Base-by-base conservation (phyloP, 2,797 vertebrate species). In the Hozukius guyotensis region DNA sequence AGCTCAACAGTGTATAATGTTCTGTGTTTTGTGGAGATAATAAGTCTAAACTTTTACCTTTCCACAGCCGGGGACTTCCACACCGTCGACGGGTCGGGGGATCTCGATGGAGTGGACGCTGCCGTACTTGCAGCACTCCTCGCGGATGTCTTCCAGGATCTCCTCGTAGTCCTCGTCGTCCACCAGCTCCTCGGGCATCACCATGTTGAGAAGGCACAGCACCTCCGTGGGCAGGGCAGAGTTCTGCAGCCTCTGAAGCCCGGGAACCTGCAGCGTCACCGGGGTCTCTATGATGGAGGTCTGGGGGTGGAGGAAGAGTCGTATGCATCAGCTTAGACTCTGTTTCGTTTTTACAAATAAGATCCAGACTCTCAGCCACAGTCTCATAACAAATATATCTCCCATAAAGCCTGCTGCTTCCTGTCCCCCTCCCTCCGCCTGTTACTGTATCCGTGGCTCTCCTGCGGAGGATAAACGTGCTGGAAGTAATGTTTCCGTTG, bases 51-150 rank as follows among this genome's bases (percentile, higher is more conserved):
- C 49, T 29, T 1, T 80, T 75, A 95, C 96, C 94, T 96, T 96
- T 52, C 96, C 96, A 5, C 96, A 96, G 79, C 96, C 95, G 1
- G 96, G 94, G n/a, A 96, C 95, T 25, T 96, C 95, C 73, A 95
- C 93, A 0, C 95, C 96, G 1, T 95, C 91, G 0, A 95, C 85
- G 0, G 96, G 96, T 14, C 96, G 90, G 1, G 96, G 96, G 81
- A 96, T 96, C 92, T 96, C 94, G 6, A 96, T 93, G 78, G 96
- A 96, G 80, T 92, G 92, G 71, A 96, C 94, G 8, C 38, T 87
- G 68, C 96, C 95, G 22, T 96, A 96, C 85, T 96, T 96, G 93
- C 95, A 94, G 91, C 96, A 96, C 89, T 96, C 96, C 64, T 96
- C 95, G 1, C 93, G 86, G 81, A 96, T 94, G 86, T 96, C 96